Conservation (phyloP, 2,113 vertebrate species). For the Campylomormyrus tamandua region DNA sequence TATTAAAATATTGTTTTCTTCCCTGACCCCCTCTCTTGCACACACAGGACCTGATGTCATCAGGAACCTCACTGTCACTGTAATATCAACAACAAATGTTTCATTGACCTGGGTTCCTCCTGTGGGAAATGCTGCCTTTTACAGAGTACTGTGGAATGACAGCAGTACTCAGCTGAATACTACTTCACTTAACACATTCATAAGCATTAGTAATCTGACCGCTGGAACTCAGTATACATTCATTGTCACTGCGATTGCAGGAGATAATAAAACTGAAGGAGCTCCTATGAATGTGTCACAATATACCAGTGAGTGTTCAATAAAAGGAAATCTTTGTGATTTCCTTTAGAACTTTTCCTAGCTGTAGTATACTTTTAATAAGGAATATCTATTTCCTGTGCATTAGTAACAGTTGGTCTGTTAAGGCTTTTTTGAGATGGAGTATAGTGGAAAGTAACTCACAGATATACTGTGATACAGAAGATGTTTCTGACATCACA, state of each 20-base stretch:
- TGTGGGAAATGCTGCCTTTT: not conserved
- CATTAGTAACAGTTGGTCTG: not conserved
- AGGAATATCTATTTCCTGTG: not conserved
- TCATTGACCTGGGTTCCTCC: not conserved
- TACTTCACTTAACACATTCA: not conserved
- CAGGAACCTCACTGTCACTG: conserved; percentile 13
- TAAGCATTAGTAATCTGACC: conserved; percentile 16
- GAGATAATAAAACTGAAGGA: conserved; percentile 19
- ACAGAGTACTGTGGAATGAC: not conserved
- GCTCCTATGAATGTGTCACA: conserved; percentile 13
- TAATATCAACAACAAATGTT: not conserved
- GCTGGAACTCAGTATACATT: conserved; percentile 43
- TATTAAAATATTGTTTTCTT: too few species aligned
- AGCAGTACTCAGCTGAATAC: not conserved
- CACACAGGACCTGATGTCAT: conserved; percentile 17
- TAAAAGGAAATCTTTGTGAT: too few species aligned
- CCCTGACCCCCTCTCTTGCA: not conserved
- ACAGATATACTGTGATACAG: not conserved
- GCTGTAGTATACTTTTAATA: not conserved
- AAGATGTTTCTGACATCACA: not conserved
- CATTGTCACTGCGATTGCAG: conserved; percentile 37
- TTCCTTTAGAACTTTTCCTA: not conserved
- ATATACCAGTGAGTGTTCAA: conserved; percentile 22
- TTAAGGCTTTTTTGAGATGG: not conserved
- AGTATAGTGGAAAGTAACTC: not conserved